These are phyloP conservation scores for Caenorhabditis japonica DNA, from an alignment of 2,888 invertebrate species.

Conservation along the genomic window DNA sequence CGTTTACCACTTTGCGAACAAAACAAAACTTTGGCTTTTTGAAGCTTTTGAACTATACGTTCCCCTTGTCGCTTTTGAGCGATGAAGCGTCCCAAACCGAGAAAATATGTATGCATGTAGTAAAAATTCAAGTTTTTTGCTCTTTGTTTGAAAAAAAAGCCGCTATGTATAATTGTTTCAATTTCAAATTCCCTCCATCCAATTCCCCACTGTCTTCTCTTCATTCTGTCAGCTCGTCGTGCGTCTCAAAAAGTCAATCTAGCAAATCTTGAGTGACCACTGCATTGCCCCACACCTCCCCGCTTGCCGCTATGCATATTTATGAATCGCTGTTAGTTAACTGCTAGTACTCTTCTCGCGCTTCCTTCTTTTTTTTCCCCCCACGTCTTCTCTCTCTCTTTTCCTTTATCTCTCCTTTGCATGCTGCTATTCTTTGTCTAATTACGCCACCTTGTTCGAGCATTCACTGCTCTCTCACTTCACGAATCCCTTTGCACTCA, in stretches of 20 bases:
- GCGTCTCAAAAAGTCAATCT: constrained; percentile 49
- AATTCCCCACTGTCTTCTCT: constrained; percentile 24
- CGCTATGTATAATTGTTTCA: constrained; percentile 47
- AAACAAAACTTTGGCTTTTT: too few relatives aligned
- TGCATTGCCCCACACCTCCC: constrained; percentile 42
- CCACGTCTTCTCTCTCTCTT: constrained; percentile 1
- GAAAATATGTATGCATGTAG: too few relatives aligned
- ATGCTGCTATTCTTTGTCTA: constrained; percentile 17
- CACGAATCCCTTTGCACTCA: constrained; percentile 8
- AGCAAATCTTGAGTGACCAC: constrained; percentile 50
- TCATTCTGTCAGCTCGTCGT: too few relatives aligned
- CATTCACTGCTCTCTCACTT: background rate
- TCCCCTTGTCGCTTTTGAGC: too few relatives aligned
- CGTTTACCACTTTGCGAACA: too few relatives aligned
- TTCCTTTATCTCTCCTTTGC: too few relatives aligned
- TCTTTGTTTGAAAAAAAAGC: too few relatives aligned
- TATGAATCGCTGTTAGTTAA: constrained; percentile 54
- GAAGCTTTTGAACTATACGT: too few relatives aligned
- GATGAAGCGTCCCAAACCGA: too few relatives aligned
- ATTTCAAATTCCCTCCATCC: constrained; percentile 37
- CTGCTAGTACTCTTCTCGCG: constrained; percentile 38
- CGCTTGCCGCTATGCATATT: constrained; percentile 46
- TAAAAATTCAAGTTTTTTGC: too few relatives aligned
- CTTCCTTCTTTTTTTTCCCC: constrained; percentile 11
- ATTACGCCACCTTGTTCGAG: constrained; percentile 44